A percentile compares a stretch with the other conserved stretches of the same genome.
Conservation (phyloP, 2,888 invertebrate genomes). For the Colostygia pectinataria region DNA sequence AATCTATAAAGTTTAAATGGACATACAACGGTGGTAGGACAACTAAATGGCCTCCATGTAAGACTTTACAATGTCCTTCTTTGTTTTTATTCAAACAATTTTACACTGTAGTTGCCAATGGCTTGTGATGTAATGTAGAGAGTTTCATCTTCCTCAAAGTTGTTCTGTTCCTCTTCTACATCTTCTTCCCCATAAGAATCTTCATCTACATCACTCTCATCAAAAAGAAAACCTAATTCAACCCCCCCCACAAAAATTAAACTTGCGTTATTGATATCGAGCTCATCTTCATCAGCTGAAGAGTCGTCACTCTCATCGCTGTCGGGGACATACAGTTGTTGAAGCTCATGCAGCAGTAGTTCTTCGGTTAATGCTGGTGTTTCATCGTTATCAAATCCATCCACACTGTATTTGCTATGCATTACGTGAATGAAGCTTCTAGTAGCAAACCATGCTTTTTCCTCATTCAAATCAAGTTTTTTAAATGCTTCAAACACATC, state of each 20-base stretch:
- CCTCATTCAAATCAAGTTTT: constrained; percentile 1
- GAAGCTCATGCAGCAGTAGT: neutral
- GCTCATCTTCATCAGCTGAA: constrained; percentile 10
- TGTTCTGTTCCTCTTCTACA: neutral
- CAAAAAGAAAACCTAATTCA: neutral
- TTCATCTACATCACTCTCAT: neutral
- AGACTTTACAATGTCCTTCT: too few species aligned
- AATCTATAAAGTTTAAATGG: neutral
- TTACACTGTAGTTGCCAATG: neutral
- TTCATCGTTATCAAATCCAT: neutral
- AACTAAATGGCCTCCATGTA: neutral
- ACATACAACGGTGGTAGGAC: neutral
- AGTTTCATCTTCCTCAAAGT: neutral
- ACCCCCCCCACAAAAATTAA: neutral
- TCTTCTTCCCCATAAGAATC: neutral
- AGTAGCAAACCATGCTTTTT: constrained; percentile 7
- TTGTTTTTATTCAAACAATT: neutral
- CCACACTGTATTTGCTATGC: neutral
- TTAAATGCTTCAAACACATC: constrained; percentile 12
- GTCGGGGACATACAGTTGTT: constrained; percentile 1
- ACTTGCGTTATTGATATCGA: neutral
- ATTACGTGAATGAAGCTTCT: constrained; percentile 5
- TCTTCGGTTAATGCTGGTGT: constrained; percentile 2
- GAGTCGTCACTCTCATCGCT: constrained; percentile 14
- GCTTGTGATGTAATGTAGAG: too few species aligned